phyloP scores from a whole-genome alignment of 1,140 invertebrate species.

The Arion vulgaris region DNA sequence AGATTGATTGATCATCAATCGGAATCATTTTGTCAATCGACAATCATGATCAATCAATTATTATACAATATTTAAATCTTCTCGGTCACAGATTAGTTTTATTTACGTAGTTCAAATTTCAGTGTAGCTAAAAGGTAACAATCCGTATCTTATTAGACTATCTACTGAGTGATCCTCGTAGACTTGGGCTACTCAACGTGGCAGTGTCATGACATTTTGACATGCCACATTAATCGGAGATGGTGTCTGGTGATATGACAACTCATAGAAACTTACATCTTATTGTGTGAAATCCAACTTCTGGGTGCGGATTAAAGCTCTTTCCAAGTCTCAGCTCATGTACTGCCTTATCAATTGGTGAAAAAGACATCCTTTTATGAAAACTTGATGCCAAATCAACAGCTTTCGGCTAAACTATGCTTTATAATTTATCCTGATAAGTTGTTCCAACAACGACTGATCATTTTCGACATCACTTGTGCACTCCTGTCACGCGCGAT shows the following conservation, averaged over 20 bases:
- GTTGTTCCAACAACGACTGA: neutral
- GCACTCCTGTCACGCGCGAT: neutral
- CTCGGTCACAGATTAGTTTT: too few species aligned
- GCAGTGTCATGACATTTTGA: neutral
- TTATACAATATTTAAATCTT: too few species aligned
- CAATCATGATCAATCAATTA: too few species aligned
- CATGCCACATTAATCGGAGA: too few species aligned
- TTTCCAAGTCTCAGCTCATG: constrained; percentile 61
- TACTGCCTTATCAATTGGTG: constrained; percentile 51
- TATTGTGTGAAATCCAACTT: constrained; percentile 62
- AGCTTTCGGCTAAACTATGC: too few species aligned
- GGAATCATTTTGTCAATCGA: too few species aligned
- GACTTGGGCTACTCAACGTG: neutral
- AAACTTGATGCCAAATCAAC: neutral
- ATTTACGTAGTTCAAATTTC: too few species aligned
- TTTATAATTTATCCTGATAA: neutral
- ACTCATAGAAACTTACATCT: constrained; percentile 56
- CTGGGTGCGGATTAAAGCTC: constrained; percentile 57
- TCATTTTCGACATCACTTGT: neutral
- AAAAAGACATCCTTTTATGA: neutral
- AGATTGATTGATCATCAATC: too few species aligned
- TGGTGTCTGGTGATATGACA: too few species aligned
- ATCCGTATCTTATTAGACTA: too few species aligned
- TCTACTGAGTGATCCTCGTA: too few species aligned
- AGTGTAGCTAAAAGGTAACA: too few species aligned